Conservation (phyloP, 1,140 invertebrate genomes). For the Lepidurus arcticus region DNA sequence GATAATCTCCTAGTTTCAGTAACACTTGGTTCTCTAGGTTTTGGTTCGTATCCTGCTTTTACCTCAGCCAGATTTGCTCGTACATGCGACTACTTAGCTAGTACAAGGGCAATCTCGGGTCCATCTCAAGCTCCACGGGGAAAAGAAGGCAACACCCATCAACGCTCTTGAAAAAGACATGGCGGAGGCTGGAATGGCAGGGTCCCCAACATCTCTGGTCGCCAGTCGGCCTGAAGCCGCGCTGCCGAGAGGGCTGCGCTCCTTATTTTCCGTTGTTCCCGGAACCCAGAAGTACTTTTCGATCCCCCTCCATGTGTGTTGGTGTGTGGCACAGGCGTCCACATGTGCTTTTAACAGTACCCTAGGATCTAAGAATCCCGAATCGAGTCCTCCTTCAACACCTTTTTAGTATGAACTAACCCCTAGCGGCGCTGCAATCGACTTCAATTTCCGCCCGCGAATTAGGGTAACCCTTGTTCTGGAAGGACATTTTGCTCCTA, state of each 20-base stretch:
- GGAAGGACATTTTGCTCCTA: too few species aligned
- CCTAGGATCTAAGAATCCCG: not conserved
- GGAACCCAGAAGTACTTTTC: not conserved
- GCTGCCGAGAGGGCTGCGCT: constrained; percentile 12
- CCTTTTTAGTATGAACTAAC: too few species aligned
- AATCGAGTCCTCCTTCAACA: not conserved
- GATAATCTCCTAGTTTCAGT: not conserved
- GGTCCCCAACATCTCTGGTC: not conserved
- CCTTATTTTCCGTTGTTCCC: not conserved
- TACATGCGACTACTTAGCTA: not conserved
- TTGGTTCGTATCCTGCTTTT: not conserved
- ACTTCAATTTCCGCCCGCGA: too few species aligned
- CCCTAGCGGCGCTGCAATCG: too few species aligned
- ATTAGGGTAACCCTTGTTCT: too few species aligned
- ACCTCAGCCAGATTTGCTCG: not conserved
- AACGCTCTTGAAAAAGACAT: constrained; percentile 13
- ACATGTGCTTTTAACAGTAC: not conserved
- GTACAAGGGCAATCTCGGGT: not conserved
- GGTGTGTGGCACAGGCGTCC: not conserved
- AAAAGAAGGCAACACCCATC: not conserved
- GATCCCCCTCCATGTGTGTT: not conserved
- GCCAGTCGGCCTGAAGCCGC: constrained; percentile 19
- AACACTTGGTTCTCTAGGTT: not conserved
- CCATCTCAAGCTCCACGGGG: not conserved
- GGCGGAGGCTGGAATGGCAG: constrained; percentile 20